Evolutionary conservation across 1,140 invertebrate species (phyloP).

Genomic region (Brachionus rotundiformis): DNA sequence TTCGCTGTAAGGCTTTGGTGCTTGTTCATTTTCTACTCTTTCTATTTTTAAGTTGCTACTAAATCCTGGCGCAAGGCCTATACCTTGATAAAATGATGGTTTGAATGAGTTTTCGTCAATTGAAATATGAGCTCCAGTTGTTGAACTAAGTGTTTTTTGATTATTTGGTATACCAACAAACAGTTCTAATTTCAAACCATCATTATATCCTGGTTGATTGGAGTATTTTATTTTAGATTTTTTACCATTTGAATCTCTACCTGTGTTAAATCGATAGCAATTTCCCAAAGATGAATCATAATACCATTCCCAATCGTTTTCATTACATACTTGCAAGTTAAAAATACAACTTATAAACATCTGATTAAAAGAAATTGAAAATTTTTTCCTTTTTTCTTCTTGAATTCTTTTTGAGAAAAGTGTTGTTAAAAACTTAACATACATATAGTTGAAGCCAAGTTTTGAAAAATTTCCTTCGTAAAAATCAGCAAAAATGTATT

Average conservation of each 20-base stretch:
- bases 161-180: not conserved
- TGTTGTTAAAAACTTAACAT: not conserved
- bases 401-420: not conserved
- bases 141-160: not conserved
- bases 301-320: conserved; percentile 2
- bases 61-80: not conserved
- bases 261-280: conserved; percentile 31
- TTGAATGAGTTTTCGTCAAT: not conserved
- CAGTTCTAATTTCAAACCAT: not conserved
- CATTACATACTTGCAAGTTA: not conserved
- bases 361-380: not conserved
- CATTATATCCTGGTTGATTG: not conserved
- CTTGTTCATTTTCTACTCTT: not conserved
- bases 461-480: not conserved
- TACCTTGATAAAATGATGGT: not conserved
- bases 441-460: not conserved
- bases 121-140: not conserved
- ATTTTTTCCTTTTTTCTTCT: not conserved
- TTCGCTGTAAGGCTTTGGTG: not conserved
- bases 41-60: not conserved
- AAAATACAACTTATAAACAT: conserved; percentile 6
- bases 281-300: not conserved
- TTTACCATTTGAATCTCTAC: not conserved
- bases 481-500: conserved; percentile 3
- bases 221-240: not conserved